A percentile compares a stretch with the other conserved stretches of the same genome.
Conservation (phyloP, 2,888 invertebrate genomes). For the Reticulitermes lucifugus region DNA sequence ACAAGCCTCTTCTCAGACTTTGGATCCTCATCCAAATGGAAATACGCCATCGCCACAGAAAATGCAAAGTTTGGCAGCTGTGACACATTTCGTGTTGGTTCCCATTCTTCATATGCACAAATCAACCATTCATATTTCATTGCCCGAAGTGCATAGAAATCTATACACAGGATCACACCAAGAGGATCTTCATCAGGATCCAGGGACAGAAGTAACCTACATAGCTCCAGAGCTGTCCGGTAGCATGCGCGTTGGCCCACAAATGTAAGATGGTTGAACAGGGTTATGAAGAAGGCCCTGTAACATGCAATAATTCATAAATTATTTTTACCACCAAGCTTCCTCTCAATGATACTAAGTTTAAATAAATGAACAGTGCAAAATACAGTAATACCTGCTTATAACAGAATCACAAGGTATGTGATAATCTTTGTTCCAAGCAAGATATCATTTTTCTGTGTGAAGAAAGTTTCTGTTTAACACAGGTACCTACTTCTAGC, state of each 20-base stretch:
- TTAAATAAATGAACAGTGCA: not conserved
- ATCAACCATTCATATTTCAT: slow-evolving; percentile 78
- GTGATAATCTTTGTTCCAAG: too few relatives aligned
- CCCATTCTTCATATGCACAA: slow-evolving; percentile 66
- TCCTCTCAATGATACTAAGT: too few relatives aligned
- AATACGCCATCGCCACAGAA: slow-evolving; percentile 81
- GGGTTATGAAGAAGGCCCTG: slow-evolving; percentile 80
- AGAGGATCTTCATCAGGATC: slow-evolving; percentile 83
- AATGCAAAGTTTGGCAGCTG: slow-evolving; percentile 91
- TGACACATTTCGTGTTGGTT: slow-evolving; percentile 74
- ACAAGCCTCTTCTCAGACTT: slow-evolving; percentile 60
- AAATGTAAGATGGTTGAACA: slow-evolving; percentile 84
- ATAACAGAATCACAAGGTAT: not conserved
- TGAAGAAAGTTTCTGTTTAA: too few relatives aligned
- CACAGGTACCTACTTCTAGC: too few relatives aligned
- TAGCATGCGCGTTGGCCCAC: slow-evolving; percentile 85
- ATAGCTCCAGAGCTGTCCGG: slow-evolving; percentile 88
- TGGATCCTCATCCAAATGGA: slow-evolving; percentile 67
- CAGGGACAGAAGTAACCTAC: slow-evolving; percentile 82
- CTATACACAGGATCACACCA: slow-evolving; percentile 80
- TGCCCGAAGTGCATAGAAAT: slow-evolving; percentile 82
- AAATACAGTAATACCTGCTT: not conserved
- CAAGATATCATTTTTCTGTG: too few relatives aligned
- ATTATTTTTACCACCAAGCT: not conserved
- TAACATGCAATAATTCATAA: slow-evolving; percentile 55